Conservation (phyloP, 2,797 vertebrate species). For the Mormyrops attenuatus region DNA sequence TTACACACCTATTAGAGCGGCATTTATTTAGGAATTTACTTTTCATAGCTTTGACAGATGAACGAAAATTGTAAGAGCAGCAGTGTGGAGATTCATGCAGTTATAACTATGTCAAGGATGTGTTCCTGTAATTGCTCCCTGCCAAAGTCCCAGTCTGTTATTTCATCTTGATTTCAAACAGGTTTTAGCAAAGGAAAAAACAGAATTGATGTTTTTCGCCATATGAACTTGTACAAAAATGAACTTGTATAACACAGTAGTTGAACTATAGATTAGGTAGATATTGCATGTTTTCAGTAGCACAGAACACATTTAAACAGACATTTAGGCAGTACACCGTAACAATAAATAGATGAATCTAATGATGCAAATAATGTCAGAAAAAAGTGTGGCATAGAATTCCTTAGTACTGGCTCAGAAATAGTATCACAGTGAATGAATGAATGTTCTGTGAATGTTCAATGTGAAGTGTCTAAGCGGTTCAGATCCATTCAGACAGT, state of each 20-base stretch:
- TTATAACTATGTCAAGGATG: background rate
- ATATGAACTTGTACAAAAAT: background rate
- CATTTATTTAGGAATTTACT: background rate
- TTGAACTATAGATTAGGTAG: background rate
- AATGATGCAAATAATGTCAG: background rate
- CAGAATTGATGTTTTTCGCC: background rate
- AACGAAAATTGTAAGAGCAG: background rate
- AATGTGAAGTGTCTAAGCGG: no score
- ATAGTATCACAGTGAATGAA: background rate
- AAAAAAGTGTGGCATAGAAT: background rate
- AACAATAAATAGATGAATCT: background rate
- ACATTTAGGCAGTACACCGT: background rate
- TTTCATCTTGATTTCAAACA: background rate
- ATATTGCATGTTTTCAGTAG: background rate
- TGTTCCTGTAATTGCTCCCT: background rate
- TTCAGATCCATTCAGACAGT: no score
- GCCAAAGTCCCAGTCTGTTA: background rate
- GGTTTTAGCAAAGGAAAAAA: background rate
- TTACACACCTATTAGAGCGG: background rate
- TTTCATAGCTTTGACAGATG: background rate
- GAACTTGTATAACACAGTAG: background rate
- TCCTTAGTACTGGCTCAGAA: background rate
- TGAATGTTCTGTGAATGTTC: no score
- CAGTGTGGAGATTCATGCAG: background rate
- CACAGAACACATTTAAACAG: background rate